Percentiles rank a stretch among this genome's conserved stretches.
phyloP scores from a whole-genome alignment of 2,113 vertebrate species.

The Triplophysa dalaica region DNA sequence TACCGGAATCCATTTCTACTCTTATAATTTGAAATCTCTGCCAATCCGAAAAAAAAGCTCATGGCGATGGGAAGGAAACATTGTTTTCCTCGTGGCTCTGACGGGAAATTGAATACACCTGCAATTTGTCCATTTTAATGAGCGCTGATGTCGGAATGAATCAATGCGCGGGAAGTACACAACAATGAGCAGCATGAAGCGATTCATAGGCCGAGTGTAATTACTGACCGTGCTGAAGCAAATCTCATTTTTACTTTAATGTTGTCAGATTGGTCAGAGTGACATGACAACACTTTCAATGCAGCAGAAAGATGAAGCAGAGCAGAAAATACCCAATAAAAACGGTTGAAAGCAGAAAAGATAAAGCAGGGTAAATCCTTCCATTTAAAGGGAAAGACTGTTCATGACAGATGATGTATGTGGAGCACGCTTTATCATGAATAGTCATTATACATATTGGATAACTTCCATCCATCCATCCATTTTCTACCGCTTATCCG shows the following conservation, averaged over 20 bases:
- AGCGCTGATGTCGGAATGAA: constrained; percentile 5
- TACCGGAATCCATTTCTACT: constrained; percentile 19
- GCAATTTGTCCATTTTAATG: constrained; percentile 30
- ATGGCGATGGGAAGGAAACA: background rate
- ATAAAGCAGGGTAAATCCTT: background rate
- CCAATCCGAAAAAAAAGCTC: constrained; percentile 9
- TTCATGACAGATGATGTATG: background rate
- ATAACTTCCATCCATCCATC: no score
- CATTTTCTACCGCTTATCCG: no score
- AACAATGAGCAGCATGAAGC: background rate
- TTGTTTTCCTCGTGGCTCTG: constrained; percentile 9
- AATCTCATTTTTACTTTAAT: background rate
- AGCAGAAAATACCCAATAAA: background rate
- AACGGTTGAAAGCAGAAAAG: background rate
- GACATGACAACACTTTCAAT: background rate
- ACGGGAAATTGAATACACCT: constrained; percentile 43
- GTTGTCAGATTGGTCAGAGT: background rate
- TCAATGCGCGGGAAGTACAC: background rate
- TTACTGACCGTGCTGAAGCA: background rate
- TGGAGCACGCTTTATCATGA: background rate
- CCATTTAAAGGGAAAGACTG: constrained; percentile 6
- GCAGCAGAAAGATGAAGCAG: background rate
- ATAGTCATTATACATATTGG: background rate
- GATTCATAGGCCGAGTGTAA: constrained; percentile 16
- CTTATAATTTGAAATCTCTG: constrained; percentile 44